Base-by-base conservation (phyloP, 2,888 invertebrate genomes). In the Bruchidius siliquastri region DNA sequence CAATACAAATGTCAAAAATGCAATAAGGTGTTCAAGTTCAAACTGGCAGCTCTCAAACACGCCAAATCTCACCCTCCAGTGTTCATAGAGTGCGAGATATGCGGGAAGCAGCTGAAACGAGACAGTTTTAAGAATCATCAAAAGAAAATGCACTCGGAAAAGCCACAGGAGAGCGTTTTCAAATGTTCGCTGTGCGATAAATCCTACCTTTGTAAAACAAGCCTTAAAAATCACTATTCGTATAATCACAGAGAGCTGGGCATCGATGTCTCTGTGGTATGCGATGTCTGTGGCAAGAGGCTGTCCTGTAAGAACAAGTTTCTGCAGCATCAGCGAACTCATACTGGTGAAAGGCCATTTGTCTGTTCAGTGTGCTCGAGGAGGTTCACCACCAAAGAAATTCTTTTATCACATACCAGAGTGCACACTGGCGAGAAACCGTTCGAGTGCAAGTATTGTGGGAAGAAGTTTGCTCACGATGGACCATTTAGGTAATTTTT, bases 1-100 rank as follows among this genome's bases (percentile, higher is more conserved):
- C 68, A 74, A 0, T 81, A 79, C 74, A 84, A 84, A 0, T 82
- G 83, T 71, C 77, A 80, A 68, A 77, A 80, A n/a, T 83, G 83
- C 73, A 74, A 77, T 21, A 82, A 80, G 70, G 79, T 78, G 21
- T 80, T 82, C 68, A 80, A 84, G 0, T 75, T 87, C 68, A 87
- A 87, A 74, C 88, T 88, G 49, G 88, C 88, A 81, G 88, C 90
- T 22, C 86, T 87, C 21, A 85, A 86, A 72, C 86, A 86, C 75
- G 84, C 81, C 13, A 78, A 82, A 72, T 81, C 82, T 20, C 83
- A 83, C 72, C 81, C 81, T 68, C 79, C 81, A 1, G 82, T 18
- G 22, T 68, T 21, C 18, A 22, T 68, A 22, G 68, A 78, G 22
- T 84, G 84, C 74, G 81, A 82, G 13, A 77, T 81, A 68, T 84